Evolutionary conservation across 1,140 invertebrate species (phyloP).

Genomic region (Piezodorus guildinii): DNA sequence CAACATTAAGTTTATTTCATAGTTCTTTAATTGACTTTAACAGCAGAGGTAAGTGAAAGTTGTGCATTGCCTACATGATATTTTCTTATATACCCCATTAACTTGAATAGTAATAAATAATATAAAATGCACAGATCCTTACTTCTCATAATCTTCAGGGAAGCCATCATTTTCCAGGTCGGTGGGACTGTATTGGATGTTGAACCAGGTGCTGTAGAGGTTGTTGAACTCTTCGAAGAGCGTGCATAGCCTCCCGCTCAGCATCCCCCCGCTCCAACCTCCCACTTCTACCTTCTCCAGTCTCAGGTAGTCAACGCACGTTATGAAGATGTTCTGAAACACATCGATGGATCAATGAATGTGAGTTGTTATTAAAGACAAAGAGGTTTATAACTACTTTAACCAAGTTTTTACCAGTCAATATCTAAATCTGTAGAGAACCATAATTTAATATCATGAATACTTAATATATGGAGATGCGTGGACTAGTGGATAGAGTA

Average conservation of each 20-base stretch:
- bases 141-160: constrained; percentile 46
- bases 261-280: constrained; percentile 57
- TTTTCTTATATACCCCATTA: no score
- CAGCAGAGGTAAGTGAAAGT: no score
- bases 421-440: no score
- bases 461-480: no score
- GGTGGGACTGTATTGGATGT: constrained; percentile 54
- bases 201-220: constrained; percentile 53
- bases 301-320: constrained; percentile 53
- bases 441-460: no score
- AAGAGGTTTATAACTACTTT: no score
- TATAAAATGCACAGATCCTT: constrained; percentile 31
- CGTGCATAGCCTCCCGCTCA: constrained; percentile 40
- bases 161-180: constrained; percentile 54
- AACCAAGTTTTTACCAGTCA: no score
- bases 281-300: constrained; percentile 77
- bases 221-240: constrained; percentile 62
- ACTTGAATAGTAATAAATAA: no score
- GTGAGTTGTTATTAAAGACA: background rate
- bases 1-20: no score
- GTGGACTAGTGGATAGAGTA: no score
- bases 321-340: constrained; percentile 9
- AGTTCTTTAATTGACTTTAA: no score
- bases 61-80: no score
- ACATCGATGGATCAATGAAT: background rate